Evolutionary conservation across 2,797 vertebrate species (phyloP).

Genomic region (Phalloptychus januarius): DNA sequence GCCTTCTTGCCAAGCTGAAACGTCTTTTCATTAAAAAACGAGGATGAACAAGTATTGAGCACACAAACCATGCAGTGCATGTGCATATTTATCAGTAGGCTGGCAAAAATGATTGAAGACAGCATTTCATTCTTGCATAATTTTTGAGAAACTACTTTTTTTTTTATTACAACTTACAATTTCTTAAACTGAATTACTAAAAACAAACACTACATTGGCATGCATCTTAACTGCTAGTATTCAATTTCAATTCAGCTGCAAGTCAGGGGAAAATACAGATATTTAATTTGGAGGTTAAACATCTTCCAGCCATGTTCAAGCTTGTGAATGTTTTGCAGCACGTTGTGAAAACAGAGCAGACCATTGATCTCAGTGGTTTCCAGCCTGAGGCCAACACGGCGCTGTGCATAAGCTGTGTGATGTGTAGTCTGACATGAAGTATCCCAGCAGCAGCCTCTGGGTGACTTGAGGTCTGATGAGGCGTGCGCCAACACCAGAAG

Average conservation of each 20-base stretch:
- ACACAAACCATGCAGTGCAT: neutral
- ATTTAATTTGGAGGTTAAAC: neutral
- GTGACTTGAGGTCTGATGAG: conserved; percentile 16
- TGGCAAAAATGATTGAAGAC: neutral
- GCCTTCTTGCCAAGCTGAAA: neutral
- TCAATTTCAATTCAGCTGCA: neutral
- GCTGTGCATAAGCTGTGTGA: conserved; percentile 16
- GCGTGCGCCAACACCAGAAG: conserved; percentile 19
- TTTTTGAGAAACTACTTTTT: neutral
- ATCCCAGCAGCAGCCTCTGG: conserved; percentile 43
- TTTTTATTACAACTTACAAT: neutral
- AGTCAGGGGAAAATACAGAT: too few species aligned
- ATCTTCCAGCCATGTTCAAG: neutral
- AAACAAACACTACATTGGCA: neutral
- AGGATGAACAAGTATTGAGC: neutral
- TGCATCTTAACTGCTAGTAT: neutral
- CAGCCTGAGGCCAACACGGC: neutral
- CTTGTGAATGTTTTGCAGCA: too few species aligned
- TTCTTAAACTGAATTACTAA: neutral
- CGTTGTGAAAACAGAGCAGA: conserved; percentile 8
- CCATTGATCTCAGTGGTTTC: neutral
- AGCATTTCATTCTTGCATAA: neutral
- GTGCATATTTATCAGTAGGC: neutral
- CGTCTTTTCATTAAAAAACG: neutral
- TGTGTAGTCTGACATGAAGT: conserved; percentile 23